Percentiles rank a stretch among this genome's conserved stretches.
Evolutionary conservation across 2,888 invertebrate species (phyloP).

Genomic region (Scotopteryx bipunctaria): DNA sequence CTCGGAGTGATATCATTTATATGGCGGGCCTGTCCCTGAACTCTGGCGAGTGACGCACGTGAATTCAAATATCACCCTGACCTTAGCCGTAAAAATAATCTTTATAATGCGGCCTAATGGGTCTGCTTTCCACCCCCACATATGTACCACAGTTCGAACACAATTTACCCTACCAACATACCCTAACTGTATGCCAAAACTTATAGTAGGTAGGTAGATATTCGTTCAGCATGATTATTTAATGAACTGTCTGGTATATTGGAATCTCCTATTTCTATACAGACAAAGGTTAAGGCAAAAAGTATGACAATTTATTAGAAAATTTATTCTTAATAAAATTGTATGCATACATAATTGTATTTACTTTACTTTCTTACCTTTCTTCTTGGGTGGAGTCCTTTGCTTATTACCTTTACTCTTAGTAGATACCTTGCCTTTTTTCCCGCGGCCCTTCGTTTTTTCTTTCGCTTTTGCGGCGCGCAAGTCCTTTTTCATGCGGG

Average conservation of each 20-base stretch:
- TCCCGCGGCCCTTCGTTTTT: conserved; percentile 81
- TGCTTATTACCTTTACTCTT: conserved; percentile 43
- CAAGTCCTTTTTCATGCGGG: conserved; percentile 97
- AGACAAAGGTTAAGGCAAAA: neutral
- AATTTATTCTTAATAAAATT: too few relatives aligned
- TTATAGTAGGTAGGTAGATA: too few relatives aligned
- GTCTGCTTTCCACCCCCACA: conserved; percentile 45
- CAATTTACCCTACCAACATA: conserved; percentile 34
- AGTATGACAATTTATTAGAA: neutral
- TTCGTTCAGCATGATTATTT: too few relatives aligned
- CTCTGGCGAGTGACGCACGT: conserved; percentile 77
- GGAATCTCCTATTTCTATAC: neutral
- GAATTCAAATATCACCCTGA: conserved; percentile 75
- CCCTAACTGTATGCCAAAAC: neutral
- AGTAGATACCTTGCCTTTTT: conserved; percentile 55
- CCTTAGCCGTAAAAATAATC: conserved; percentile 71
- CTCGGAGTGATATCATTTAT: conserved; percentile 77
- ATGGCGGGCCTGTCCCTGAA: conserved; percentile 78
- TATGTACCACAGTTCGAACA: conserved; percentile 36
- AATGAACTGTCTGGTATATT: too few relatives aligned
- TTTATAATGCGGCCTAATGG: conserved; percentile 56
- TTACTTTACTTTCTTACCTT: conserved; percentile 61
- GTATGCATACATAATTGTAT: too few relatives aligned
- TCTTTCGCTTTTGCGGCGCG: conserved; percentile 86
- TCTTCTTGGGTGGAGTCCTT: conserved; percentile 53